Conservation (phyloP, 2,797 vertebrate species). For the Euphonia xanthogaster region DNA sequence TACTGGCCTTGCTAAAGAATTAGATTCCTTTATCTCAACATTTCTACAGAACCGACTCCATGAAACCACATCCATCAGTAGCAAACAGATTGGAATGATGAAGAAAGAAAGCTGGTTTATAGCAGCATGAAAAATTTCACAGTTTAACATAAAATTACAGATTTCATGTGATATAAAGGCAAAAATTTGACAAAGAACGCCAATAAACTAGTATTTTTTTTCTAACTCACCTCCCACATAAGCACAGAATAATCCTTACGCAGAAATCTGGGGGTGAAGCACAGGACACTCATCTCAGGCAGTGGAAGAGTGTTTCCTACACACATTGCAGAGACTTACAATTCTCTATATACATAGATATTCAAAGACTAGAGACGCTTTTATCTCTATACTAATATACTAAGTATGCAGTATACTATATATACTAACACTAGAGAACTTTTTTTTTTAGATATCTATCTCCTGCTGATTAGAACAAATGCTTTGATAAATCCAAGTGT, state of each 20-base stretch:
- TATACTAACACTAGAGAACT: background rate
- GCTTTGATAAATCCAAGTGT: constrained; percentile 4
- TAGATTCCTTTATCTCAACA: background rate
- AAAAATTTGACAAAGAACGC: background rate
- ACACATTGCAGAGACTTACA: background rate
- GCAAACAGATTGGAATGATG: background rate
- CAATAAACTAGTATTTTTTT: background rate
- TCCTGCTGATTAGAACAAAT: constrained; percentile 20
- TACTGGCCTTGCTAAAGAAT: background rate
- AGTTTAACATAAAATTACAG: background rate
- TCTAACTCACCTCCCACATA: background rate
- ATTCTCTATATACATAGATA: background rate
- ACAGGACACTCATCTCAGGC: background rate
- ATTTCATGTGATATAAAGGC: background rate
- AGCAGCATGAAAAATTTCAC: background rate
- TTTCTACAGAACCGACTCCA: background rate
- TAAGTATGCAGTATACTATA: background rate
- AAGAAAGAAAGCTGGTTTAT: background rate
- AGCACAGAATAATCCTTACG: background rate
- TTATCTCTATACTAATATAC: background rate
- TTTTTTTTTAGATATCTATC: background rate
- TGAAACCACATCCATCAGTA: background rate
- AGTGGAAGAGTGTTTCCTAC: background rate
- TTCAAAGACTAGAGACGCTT: background rate
- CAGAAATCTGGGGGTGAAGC: background rate